phyloP scores from a whole-genome alignment of 2,113 vertebrate species.

The Myotis yumanensis region DNA sequence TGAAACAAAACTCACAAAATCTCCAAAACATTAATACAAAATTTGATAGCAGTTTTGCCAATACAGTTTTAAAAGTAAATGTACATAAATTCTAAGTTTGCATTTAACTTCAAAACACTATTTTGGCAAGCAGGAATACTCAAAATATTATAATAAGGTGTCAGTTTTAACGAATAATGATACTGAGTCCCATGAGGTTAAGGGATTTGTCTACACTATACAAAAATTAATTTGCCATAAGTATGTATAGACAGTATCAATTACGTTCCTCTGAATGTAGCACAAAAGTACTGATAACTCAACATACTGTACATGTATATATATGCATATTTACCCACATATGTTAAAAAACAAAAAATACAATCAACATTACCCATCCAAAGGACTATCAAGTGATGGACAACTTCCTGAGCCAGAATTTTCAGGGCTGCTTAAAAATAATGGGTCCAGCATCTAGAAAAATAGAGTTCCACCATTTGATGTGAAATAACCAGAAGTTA shows the following conservation, averaged over 20 bases:
- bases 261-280: neutral
- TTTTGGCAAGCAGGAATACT: conserved; percentile 39
- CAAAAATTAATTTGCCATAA: neutral
- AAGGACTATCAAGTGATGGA: conserved; percentile 97
- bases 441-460: conserved; percentile 96
- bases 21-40: conserved; percentile 55
- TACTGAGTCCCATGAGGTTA: neutral
- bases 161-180: conserved; percentile 34
- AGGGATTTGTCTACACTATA: neutral
- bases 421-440: conserved; percentile 98
- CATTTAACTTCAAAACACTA: conserved; percentile 33
- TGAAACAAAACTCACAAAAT: conserved; percentile 43
- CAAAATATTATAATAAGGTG: conserved; percentile 4
- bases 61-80: conserved; percentile 39
- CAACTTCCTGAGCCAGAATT: conserved; percentile 99
- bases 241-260: neutral
- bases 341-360: conserved; percentile 44
- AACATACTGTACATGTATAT: neutral
- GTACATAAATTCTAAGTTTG: conserved; percentile 35
- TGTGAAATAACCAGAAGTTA: neutral
- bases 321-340: neutral
- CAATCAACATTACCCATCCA: conserved; percentile 92
- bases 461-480: conserved; percentile 28
- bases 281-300: neutral
- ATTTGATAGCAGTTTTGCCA: conserved; percentile 22